phyloP scores from a whole-genome alignment of 2,113 vertebrate genomes.

The Poeciliopsis turrubarensis region DNA sequence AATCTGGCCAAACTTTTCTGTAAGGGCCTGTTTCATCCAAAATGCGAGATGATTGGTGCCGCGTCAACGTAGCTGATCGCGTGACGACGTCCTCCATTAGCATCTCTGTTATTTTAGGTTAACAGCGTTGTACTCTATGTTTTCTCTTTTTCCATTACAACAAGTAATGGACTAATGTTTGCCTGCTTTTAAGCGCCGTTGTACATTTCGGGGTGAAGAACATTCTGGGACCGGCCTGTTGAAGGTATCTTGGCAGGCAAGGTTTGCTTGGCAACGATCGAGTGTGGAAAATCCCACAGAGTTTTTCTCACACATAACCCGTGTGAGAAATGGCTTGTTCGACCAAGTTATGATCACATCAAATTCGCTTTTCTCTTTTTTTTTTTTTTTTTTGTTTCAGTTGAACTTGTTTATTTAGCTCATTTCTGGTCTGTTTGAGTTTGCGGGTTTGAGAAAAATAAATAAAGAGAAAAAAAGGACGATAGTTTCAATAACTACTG shows the following conservation, averaged over 20 bases:
- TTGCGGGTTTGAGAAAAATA: no score
- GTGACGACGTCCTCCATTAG: not conserved
- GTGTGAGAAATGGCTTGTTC: not conserved
- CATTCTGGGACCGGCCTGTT: conserved; percentile 38
- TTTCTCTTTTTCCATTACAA: conserved; percentile 37
- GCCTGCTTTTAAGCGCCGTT: conserved; percentile 9
- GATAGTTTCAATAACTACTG: no score
- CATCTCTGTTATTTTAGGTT: not conserved
- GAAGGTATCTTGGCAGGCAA: conserved; percentile 36
- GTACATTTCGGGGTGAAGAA: conserved; percentile 15
- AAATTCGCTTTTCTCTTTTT: not conserved
- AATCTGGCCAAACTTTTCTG: no score
- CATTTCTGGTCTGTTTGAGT: no score
- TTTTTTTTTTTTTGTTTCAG: not conserved
- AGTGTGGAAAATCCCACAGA: conserved; percentile 34
- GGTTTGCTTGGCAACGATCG: conserved; percentile 47
- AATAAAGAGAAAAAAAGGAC: no score
- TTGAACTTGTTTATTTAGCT: not conserved
- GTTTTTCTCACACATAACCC: conserved; percentile 34
- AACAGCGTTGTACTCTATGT: not conserved
- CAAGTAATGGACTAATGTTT: conserved; percentile 38
- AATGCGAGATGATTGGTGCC: not conserved
- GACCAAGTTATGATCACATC: not conserved
- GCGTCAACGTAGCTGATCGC: not conserved
- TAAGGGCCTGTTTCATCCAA: not conserved